Conservation (phyloP, 2,888 invertebrate species). For the Hartigia nigra region DNA sequence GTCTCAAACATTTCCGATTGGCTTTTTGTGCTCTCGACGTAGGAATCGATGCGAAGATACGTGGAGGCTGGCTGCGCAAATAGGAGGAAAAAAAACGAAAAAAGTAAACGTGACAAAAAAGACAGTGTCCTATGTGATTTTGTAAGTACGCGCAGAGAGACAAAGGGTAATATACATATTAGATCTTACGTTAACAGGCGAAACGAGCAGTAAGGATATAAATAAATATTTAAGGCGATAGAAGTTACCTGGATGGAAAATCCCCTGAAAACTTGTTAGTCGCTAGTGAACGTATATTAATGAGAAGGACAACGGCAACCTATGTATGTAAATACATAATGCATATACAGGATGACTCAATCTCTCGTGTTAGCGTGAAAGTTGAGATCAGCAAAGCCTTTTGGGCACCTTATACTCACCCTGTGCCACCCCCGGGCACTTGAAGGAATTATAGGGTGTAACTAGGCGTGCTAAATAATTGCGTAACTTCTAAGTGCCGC, state of each 20-base stretch:
- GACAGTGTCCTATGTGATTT: background rate
- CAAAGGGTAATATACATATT: background rate
- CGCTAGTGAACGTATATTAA: slow-evolving; percentile 31
- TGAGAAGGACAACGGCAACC: slow-evolving; percentile 37
- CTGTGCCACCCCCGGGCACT: background rate
- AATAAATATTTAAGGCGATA: slow-evolving; percentile 13
- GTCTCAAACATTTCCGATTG: background rate
- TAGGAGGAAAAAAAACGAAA: slow-evolving; percentile 12
- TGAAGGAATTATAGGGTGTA: slow-evolving; percentile 20
- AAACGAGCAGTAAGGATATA: background rate
- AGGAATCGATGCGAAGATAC: background rate
- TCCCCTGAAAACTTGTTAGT: background rate
- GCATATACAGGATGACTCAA: background rate
- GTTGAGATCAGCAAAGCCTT: background rate
- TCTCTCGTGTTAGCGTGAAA: background rate
- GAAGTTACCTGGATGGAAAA: background rate
- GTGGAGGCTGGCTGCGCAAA: background rate
- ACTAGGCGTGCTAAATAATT: slow-evolving; percentile 28
- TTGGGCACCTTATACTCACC: background rate
- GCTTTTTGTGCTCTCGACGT: background rate
- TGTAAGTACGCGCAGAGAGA: background rate
- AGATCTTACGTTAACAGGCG: background rate
- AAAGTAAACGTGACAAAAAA: background rate
- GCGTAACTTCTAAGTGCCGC: slow-evolving; percentile 3
- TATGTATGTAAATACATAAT: background rate